Base-by-base conservation (phyloP, 2,888 invertebrate genomes). In the Acanthosoma haemorrhoidale region DNA sequence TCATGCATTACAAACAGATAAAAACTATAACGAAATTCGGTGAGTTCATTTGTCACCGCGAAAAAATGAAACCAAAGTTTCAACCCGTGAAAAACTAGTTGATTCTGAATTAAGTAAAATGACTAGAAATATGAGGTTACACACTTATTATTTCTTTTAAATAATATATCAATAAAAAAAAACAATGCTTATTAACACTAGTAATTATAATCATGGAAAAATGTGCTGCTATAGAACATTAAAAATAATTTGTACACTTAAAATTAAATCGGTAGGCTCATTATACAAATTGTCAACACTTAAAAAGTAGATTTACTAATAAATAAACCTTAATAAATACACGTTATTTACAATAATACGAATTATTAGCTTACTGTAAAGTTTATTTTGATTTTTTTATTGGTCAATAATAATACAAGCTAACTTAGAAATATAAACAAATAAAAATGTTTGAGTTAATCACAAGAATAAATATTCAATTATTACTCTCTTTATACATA, bases 101-200 rank as follows among this genome's bases (percentile, higher is more conserved):
- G 67, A 15, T 59, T 68, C 59, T 51, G 59, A 68, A 68, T 59
- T 68, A 68, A 68, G 68, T 68, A 68, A 68, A 57, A 59, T 68
- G 68, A 68, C 68, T 68, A 68, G 68, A 68, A 68, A 59, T 67
- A 67, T 67, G 67, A 67, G 67, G 67, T 67, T 51, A 67, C 36
- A 67, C 57, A 67, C 43, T 67, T 39, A 67, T 67, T 67, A 67
- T 51, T 67, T 67, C 34, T 67, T 57, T 43, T 67, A 51, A 67
- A 57, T 57, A 57, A 67, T 21, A 51, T 11, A 57, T 57, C 57
- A 51, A 57, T 67, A 64, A 41, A 67, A 67, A 67, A 67, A 67
- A 51, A 67, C 31, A 67, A 21, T 64, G 39, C 31, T 67, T 34
- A 67, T 67, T 57, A 60, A 21, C 25, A 67, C 51, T 67, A 67